Conservation (phyloP, 2,797 vertebrate species). For the Coendou prehensilis region DNA sequence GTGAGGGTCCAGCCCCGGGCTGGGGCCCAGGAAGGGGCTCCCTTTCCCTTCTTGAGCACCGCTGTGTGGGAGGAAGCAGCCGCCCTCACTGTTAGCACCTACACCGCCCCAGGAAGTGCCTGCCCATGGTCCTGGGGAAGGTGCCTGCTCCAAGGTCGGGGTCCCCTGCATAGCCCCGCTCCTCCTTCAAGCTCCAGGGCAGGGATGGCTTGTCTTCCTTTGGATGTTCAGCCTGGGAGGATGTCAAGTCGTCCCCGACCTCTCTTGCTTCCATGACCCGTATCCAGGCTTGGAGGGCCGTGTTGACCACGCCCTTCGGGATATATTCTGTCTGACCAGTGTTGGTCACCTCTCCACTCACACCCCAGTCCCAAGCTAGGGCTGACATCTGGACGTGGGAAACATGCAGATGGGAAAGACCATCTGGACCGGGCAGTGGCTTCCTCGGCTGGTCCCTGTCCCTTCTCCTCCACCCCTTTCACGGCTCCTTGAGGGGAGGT, state of each 20-base stretch:
- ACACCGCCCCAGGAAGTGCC: no score
- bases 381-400: not conserved
- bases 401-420: no score
- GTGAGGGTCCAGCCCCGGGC: no score
- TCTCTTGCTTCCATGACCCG: not conserved
- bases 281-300: not conserved
- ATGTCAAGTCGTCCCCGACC: not conserved
- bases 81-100: no score
- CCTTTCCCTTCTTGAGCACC: no score
- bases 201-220: not conserved
- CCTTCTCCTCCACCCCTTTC: not conserved
- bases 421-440: not conserved
- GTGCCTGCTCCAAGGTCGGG: no score
- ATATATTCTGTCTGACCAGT: not conserved
- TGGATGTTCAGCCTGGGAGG: not conserved
- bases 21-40: no score
- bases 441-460: not conserved
- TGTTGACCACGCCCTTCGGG: not conserved
- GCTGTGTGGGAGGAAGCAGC: no score
- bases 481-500: not conserved
- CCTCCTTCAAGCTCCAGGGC: not conserved
- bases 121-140: no score
- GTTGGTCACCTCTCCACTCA: not conserved
- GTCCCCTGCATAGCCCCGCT: not conserved
- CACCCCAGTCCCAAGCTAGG: not conserved